phyloP scores from a whole-genome alignment of 2,888 invertebrate species.

The Patella caerulea region DNA sequence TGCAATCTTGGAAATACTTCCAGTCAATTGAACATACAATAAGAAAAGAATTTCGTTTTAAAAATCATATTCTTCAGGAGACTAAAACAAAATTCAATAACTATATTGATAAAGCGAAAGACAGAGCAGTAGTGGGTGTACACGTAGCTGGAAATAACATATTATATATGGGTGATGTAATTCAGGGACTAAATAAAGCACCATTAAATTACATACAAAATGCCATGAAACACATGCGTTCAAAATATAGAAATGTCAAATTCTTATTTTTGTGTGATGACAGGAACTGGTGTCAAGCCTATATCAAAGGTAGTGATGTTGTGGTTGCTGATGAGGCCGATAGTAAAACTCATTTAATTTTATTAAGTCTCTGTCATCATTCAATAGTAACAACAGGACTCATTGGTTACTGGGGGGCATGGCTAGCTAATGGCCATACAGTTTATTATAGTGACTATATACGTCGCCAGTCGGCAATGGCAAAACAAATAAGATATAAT shows the following conservation, averaged over 20 bases:
- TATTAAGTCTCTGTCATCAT: constrained; percentile 28
- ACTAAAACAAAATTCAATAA: neutral
- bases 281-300: constrained; percentile 23
- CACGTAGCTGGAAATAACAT: constrained; percentile 30
- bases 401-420: constrained; percentile 32
- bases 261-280: constrained; percentile 29
- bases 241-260: constrained; percentile 15
- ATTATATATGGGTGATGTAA: neutral
- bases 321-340: constrained; percentile 16
- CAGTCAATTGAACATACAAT: constrained; percentile 7
- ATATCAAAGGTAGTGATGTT: constrained; percentile 10
- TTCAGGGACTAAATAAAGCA: constrained; percentile 21
- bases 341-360: constrained; percentile 19
- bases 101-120: neutral
- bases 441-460: constrained; percentile 27
- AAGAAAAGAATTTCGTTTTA: constrained; percentile 17
- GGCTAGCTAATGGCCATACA: constrained; percentile 27
- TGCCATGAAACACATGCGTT: constrained; percentile 27
- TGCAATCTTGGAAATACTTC: constrained; percentile 32
- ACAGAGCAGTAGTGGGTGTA: constrained; percentile 20
- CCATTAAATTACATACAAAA: constrained; percentile 24
- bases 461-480: neutral
- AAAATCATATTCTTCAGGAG: neutral
- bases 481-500: constrained; percentile 12
- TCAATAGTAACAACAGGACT: constrained; percentile 33